These are phyloP conservation scores for Cyanistes caeruleus DNA, from an alignment of 2,113 vertebrate species.

Conservation along the genomic window DNA sequence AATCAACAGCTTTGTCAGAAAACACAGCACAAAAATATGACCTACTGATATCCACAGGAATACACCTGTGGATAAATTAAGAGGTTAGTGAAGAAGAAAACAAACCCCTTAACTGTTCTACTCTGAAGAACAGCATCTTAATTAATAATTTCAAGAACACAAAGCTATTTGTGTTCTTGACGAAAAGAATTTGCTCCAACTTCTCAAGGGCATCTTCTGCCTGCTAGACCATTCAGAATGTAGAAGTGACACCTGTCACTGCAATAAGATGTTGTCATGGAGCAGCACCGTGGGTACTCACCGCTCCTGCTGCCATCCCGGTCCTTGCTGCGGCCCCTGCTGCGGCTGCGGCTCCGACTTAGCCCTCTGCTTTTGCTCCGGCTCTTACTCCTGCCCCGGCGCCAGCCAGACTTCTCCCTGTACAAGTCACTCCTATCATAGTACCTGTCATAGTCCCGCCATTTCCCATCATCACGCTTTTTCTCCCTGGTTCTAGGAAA, in stretches of 20 bases:
- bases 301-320: slow-evolving; percentile 72
- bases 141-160: neutral
- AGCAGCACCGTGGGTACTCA: slow-evolving; percentile 19
- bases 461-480: slow-evolving; percentile 93
- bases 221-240: fast-evolving
- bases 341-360: slow-evolving; percentile 84
- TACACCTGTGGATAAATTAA: slow-evolving; percentile 42
- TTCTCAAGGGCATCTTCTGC: neutral
- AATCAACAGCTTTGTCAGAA: neutral
- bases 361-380: slow-evolving; percentile 82
- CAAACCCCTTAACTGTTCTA: neutral
- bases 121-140: neutral
- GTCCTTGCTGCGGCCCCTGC: slow-evolving; percentile 83
- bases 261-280: fast-evolving
- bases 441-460: slow-evolving; percentile 90
- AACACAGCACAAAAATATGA: neutral
- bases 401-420: slow-evolving; percentile 92
- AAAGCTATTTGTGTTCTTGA: neutral
- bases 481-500: slow-evolving; percentile 85
- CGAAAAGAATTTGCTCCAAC: neutral
- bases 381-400: slow-evolving; percentile 88
- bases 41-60: neutral
- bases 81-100: neutral
- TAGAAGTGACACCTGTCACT: neutral
- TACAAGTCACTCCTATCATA: slow-evolving; percentile 86